Base-by-base conservation (phyloP, 2,797 vertebrate genomes). In the Serranus cabrilla region DNA sequence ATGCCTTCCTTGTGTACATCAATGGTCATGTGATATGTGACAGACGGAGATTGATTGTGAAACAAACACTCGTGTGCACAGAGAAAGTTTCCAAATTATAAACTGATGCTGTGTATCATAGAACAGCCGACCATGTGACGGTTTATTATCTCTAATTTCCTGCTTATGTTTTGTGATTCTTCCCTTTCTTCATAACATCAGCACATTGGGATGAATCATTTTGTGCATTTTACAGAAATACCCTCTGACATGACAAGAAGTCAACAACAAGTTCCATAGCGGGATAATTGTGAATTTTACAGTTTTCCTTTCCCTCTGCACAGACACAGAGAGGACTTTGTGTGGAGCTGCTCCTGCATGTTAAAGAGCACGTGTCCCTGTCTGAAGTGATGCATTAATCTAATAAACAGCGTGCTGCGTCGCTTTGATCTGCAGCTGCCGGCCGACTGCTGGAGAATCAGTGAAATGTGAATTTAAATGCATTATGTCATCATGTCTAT, bases 401-500 rank as follows among this genome's bases (percentile, higher is more conserved):
- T n/a, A 45, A 55, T 61, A 75, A 13, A 16, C 13, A 31, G 43
- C 20, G 10, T 23, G 17, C 21, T 51, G 25, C 20, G 20, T 1
- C 27, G 49, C 52, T 59, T 58, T 59, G 42, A 61, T 51, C n/a
- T 43, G 12, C 21, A n/a, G 20, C 31, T 57, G 25, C 4, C 2
- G 11, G 16, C 46, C 54, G 6, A 4, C 20, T 55, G 49, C 0
- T 12, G 21, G 31, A 40, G 47, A 76, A 37, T 14, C 43, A 49
- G 60, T 43, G 47, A 49, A 51, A 78, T 71, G 20, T 51, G 11
- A 54, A 54, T 65, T 56, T 75, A 23, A 64, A 55, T 11, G 20
- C 17, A 45, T 69, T 5, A 37, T 46, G 7, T 62, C 51, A 40
- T 16, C 31, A 23, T 8, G 54, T 65, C 34, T 39, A 8, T 34